Percentiles rank a stretch among this genome's conserved stretches.
phyloP scores from a whole-genome alignment of 2,888 invertebrate genomes.

The Slavum lentiscoides region DNA sequence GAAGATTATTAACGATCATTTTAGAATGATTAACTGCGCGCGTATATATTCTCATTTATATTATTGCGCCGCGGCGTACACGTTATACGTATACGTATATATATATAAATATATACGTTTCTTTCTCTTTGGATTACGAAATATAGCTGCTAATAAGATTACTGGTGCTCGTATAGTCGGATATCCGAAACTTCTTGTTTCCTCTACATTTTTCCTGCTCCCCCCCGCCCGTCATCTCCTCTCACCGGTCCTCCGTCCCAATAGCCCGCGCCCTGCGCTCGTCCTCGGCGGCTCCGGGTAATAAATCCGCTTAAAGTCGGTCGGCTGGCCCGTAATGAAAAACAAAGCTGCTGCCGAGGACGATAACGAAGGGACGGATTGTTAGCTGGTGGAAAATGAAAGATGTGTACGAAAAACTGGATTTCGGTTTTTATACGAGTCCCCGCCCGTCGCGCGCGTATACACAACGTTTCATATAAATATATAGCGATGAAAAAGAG shows the following conservation, averaged over 20 bases:
- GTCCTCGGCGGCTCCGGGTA: conserved; percentile 26
- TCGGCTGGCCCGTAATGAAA: conserved; percentile 51
- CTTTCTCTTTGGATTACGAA: conserved; percentile 48
- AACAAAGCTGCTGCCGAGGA: conserved; percentile 52
- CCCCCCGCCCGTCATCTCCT: no score
- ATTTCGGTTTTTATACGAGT: conserved; percentile 31
- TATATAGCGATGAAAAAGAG: background rate
- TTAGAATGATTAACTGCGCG: conserved; percentile 33
- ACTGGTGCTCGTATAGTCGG: conserved; percentile 44
- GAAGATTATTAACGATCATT: conserved; percentile 15
- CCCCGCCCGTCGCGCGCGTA: background rate
- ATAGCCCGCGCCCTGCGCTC: background rate
- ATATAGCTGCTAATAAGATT: conserved; percentile 53
- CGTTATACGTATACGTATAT: background rate
- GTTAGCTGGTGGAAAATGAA: conserved; percentile 46
- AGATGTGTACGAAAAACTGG: conserved; percentile 45
- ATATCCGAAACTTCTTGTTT: conserved; percentile 52
- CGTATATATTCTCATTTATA: background rate
- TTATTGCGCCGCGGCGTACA: no score
- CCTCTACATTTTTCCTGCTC: background rate
- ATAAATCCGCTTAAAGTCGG: conserved; percentile 53
- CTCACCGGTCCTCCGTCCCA: background rate
- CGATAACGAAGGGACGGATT: conserved; percentile 40
- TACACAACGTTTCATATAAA: background rate
- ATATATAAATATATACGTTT: background rate